Percentiles rank a stretch among this genome's conserved stretches.
Evolutionary conservation across 2,888 invertebrate species (phyloP).

Genomic region (Diaphora mendica): DNA sequence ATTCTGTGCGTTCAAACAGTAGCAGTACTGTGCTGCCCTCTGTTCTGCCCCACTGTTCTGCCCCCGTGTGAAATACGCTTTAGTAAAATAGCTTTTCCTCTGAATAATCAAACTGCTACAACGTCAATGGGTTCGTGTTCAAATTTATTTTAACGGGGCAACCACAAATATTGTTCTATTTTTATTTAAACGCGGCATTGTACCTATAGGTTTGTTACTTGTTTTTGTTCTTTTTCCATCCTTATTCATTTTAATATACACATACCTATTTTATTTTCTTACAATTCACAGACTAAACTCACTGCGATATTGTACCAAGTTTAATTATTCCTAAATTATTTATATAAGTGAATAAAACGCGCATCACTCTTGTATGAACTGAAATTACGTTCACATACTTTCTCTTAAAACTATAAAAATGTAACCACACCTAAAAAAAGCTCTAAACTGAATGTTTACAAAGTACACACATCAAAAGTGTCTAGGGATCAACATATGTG

Average conservation of each 20-base stretch:
- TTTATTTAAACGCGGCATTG: background rate
- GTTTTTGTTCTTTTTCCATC: background rate
- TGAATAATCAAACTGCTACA: background rate
- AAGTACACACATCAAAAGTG: too few relatives aligned
- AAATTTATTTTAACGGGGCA: background rate
- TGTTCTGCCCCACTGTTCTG: too few relatives aligned
- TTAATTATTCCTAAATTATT: too few relatives aligned
- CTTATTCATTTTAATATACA: too few relatives aligned
- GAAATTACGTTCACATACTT: background rate
- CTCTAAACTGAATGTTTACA: conserved; percentile 9
- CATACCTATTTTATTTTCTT: too few relatives aligned
- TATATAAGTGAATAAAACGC: background rate
- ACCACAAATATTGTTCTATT: background rate
- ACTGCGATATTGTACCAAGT: too few relatives aligned
- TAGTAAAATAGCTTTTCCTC: background rate
- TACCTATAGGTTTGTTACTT: background rate
- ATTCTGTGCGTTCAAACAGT: too few relatives aligned
- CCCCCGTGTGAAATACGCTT: too few relatives aligned
- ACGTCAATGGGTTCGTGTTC: background rate
- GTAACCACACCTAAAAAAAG: conserved; percentile 12
- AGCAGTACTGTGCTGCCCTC: too few relatives aligned
- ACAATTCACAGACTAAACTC: too few relatives aligned
- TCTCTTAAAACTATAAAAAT: background rate
- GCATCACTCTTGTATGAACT: background rate
- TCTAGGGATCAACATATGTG: too few relatives aligned